These are phyloP conservation scores for Linyphia triangularis DNA, from an alignment of 2,888 invertebrate genomes.

Conservation along the genomic window DNA sequence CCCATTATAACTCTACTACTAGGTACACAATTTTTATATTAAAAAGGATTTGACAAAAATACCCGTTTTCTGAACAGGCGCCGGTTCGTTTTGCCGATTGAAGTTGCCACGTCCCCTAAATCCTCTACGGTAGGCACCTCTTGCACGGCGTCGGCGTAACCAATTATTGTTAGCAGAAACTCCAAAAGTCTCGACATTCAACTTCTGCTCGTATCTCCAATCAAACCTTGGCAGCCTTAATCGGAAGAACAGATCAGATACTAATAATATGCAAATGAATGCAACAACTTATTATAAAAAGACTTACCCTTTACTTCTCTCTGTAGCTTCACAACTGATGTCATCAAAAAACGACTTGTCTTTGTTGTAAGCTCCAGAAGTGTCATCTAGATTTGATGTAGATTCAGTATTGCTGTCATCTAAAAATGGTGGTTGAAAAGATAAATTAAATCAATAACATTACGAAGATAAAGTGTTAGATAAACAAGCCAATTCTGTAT, in stretches of 20 bases:
- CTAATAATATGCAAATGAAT: background rate
- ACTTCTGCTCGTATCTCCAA: constrained; percentile 96
- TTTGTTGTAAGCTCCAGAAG: constrained; percentile 86
- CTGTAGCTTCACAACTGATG: constrained; percentile 98
- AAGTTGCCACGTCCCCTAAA: constrained; percentile 45
- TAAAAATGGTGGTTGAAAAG: too few species aligned
- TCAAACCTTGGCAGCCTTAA: constrained; percentile 90
- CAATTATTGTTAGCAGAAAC: constrained; percentile 85
- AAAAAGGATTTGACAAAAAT: background rate
- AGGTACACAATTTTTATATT: too few species aligned
- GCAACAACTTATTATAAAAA: background rate
- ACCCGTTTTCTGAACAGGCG: constrained; percentile 56
- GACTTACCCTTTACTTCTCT: constrained; percentile 86
- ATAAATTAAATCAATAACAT: too few species aligned
- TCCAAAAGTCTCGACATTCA: constrained; percentile 98
- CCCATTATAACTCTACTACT: too few species aligned
- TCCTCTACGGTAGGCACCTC: constrained; percentile 76
- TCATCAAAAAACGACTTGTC: constrained; percentile 99
- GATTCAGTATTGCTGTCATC: constrained; percentile 95
- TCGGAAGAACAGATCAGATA: background rate
- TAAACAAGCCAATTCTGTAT: too few species aligned
- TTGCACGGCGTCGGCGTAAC: constrained; percentile 65
- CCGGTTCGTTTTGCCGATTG: background rate
- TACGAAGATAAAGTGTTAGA: too few species aligned
- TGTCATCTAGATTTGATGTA: constrained; percentile 27